These are phyloP conservation scores for Hippocampus barbouri DNA, from an alignment of 2,113 vertebrate species.

Conservation along the genomic window DNA sequence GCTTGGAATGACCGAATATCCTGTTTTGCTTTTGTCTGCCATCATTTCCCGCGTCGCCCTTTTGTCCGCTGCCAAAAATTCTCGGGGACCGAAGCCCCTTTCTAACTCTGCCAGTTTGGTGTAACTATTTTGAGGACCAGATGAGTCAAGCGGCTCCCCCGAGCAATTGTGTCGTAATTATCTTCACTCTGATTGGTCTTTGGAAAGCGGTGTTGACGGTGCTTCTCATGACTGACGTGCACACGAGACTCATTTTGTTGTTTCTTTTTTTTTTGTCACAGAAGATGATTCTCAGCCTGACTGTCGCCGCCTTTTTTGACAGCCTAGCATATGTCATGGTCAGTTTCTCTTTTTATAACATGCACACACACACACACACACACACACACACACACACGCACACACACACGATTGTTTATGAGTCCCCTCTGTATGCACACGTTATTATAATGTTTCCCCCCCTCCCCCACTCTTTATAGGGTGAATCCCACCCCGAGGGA, in stretches of 20 bases:
- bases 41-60: background rate
- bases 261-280: slow-evolving; percentile 37
- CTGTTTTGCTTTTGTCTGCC: slow-evolving; percentile 1
- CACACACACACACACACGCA: slow-evolving; percentile 17
- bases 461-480: slow-evolving; percentile 44
- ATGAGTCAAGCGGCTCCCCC: background rate
- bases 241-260: slow-evolving; percentile 13
- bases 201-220: slow-evolving; percentile 1
- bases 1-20: background rate
- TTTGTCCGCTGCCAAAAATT: slow-evolving; percentile 8
- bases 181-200: slow-evolving; percentile 1
- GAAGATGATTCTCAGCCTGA: slow-evolving; percentile 81
- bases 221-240: background rate
- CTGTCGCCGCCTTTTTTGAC: slow-evolving; percentile 77
- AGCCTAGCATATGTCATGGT: slow-evolving; percentile 80
- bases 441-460: background rate
- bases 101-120: slow-evolving; percentile 1
- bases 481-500: slow-evolving; percentile 69
- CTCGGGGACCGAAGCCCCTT: background rate
- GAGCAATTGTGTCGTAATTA: slow-evolving; percentile 8
- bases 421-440: background rate
- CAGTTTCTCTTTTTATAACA: slow-evolving; percentile 50
- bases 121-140: background rate
- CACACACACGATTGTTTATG: slow-evolving; percentile 1
- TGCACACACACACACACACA: slow-evolving; percentile 4